Evolutionary conservation across 2,888 invertebrate species (phyloP).

Genomic region (Netelia inedita): DNA sequence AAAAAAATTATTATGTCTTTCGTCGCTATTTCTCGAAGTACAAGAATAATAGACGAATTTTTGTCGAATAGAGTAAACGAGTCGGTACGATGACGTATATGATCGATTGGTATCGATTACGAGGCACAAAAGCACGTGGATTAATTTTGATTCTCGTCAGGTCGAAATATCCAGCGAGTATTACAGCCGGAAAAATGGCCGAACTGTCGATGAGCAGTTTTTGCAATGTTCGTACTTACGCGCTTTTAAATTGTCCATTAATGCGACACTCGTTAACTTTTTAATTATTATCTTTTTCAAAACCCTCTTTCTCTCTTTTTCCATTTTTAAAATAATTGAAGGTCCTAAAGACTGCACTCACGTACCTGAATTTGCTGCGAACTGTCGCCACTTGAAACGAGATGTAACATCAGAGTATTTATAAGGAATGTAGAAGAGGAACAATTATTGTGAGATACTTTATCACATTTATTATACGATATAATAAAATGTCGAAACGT

Average conservation of each 20-base stretch:
- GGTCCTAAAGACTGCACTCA: constrained; percentile 75
- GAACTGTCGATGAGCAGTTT: constrained; percentile 77
- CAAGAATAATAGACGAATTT: background rate
- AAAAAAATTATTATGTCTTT: background rate
- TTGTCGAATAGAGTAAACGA: constrained; percentile 71
- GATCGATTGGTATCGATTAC: constrained; percentile 78
- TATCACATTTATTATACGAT: background rate
- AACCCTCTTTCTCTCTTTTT: constrained; percentile 4
- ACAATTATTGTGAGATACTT: background rate
- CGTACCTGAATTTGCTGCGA: constrained; percentile 76
- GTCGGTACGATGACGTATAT: constrained; percentile 76
- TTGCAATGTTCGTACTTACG: constrained; percentile 74
- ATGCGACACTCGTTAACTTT: background rate
- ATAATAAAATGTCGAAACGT: too few species aligned
- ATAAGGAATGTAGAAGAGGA: background rate
- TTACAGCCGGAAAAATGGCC: constrained; percentile 80
- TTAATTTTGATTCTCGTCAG: constrained; percentile 75
- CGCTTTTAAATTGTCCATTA: background rate
- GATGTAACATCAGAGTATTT: background rate
- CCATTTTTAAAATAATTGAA: constrained; percentile 46
- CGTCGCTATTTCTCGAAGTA: too few species aligned
- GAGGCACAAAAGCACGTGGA: constrained; percentile 70
- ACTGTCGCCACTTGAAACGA: constrained; percentile 62
- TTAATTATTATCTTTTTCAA: background rate
- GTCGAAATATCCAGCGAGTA: constrained; percentile 74